Base-by-base conservation (phyloP, 2,888 invertebrate species). In the Hofmannophila pseudospretella region DNA sequence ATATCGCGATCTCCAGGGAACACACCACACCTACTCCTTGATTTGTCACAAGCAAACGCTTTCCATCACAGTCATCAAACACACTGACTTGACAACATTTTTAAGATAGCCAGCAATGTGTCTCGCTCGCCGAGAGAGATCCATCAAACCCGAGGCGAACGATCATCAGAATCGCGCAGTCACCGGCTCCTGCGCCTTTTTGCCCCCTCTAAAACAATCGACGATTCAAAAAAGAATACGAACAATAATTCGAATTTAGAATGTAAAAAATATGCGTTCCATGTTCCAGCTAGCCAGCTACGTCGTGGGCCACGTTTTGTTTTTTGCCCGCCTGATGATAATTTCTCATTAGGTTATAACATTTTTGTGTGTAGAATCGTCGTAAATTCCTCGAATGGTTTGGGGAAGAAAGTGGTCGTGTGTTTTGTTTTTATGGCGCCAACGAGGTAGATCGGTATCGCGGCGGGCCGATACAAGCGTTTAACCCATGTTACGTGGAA, bases 371-470 rank as follows among this genome's bases (percentile, higher is more conserved):
- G 77, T 73, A 58, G 80, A 75, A 79, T 72, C 79, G 69, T 81
- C 80, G 78, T 85, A 81, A 85, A 85, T 85, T 84, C 84, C 71
- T 73, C 77, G 81, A 84, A 85, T 86, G 80, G 82, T 85, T 85
- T 85, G 69, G 74, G 80, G 76, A 80, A 82, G 84, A 84, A 84
- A 84, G 84, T 82, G 77, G 82, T 75, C 69, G 72, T 76, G 78
- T 74, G 75, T 84, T 85, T 86, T 84, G 84, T 86, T 86, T 86
- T 86, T 86, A 84, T 85, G 86, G 85, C 86, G 86, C 86, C 86
- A 84, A 73, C 74, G 68, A 66, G 71, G 66, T 80, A 82, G 85
- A 86, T 86, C 81, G 68, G 80, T 82, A 84, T 85, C 84, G n/a
- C n/a, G n/a, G n/a, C n/a, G n/a, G 69, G 49, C 54, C 68, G 77